Evolutionary conservation across 1,140 invertebrate genomes (phyloP).

Genomic region (Drosophila nikananu): DNA sequence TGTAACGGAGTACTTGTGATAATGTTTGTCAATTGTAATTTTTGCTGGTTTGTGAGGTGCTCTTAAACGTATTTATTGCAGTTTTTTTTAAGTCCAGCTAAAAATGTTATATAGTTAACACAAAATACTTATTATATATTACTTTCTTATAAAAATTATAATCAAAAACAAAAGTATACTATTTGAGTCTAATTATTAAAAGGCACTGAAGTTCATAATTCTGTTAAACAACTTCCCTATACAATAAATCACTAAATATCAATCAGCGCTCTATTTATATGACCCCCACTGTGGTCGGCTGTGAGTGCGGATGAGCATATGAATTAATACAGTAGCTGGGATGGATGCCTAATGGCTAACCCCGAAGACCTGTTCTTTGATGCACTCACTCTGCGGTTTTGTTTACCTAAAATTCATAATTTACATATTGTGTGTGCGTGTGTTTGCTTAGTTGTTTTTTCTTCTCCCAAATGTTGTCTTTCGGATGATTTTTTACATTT

Average conservation of each 20-base stretch:
- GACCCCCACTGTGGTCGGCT: background rate
- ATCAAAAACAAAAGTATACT: background rate
- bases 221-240: background rate
- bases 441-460: slow-evolving; percentile 43
- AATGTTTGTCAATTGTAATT: too few relatives aligned
- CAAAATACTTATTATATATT: background rate
- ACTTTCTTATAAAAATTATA: background rate
- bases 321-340: slow-evolving; percentile 82
- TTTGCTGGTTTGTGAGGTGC: too few relatives aligned
- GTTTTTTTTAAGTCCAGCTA: too few relatives aligned
- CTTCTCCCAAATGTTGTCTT: slow-evolving; percentile 52
- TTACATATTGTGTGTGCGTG: slow-evolving; percentile 71
- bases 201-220: background rate
- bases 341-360: slow-evolving; percentile 69
- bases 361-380: slow-evolving; percentile 70
- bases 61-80: too few relatives aligned
- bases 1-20: slow-evolving; percentile 5
- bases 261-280: background rate
- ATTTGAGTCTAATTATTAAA: too few relatives aligned
- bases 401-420: slow-evolving; percentile 83
- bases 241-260: background rate
- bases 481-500: slow-evolving; percentile 79
- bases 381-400: slow-evolving; percentile 69
- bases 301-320: slow-evolving; percentile 26
- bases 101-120: too few relatives aligned